Evolutionary conservation across 2,113 vertebrate species (phyloP), one percentile per base, ranked within the genome.

Genomic region (Grantiella picta): DNA sequence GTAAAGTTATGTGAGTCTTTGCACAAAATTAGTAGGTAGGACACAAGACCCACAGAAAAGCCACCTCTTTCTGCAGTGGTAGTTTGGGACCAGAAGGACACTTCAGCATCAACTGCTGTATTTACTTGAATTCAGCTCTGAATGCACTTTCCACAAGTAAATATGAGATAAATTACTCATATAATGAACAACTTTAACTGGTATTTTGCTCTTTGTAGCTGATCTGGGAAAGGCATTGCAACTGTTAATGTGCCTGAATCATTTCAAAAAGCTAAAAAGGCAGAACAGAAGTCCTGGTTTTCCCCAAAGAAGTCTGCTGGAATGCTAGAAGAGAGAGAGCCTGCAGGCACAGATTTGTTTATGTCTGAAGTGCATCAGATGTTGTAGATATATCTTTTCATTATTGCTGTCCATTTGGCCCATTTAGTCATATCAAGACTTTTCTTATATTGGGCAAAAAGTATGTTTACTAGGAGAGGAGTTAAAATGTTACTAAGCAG

Each of bases 281-380:
- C 15, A 44, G 45, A 80, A 79, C 49, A 80, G 19, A 94, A 79
- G 29, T 73, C 18, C 13, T 77, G 54, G 23, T 13, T 54, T 93
- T 24, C 21, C 28, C 42, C 33, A 60, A 76, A 93, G 52, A 86
- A 60, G 27, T 61, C 75, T 88, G 15, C 54, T 76, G 42, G 33
- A 82, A 28, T 59, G 45, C 25, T 36, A 73, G 20, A 59, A 91
- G 94, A 77, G 33, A 89, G 19, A 82, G 25, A 60, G n/a, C 52
- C 57, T 0, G 23, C 19, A 45, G 90, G 63, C 42, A 72, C 25
- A 87, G 36, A 82, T 89, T 82, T 82, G 40, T 86, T 91, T 52
- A 22, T 78, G 31, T 82, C 40, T 87, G 81, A 90, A 95, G 80
- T 11, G 29, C 52, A 91, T 78, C 82, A 97, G 92, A 94, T 95